These are phyloP conservation scores for Napeogenes inachia DNA, from an alignment of 2,888 invertebrate species.

Conservation along the genomic window DNA sequence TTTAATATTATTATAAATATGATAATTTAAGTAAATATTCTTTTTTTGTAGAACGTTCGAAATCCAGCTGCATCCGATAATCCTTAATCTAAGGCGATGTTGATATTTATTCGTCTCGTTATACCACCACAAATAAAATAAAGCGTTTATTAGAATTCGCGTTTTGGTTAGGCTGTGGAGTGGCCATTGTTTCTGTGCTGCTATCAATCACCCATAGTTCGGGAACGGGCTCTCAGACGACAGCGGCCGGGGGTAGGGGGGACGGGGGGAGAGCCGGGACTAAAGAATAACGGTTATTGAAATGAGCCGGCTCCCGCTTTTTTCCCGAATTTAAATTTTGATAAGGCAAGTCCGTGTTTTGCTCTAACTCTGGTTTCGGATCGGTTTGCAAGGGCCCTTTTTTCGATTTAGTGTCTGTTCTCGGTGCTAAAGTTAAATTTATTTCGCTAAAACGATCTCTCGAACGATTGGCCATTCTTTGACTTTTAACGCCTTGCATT, in stretches of 20 bases:
- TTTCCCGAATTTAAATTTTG: conserved; percentile 77
- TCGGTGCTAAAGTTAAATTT: conserved; percentile 44
- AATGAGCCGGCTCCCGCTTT: conserved; percentile 74
- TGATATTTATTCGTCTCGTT: conserved; percentile 69
- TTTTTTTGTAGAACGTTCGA: conserved; percentile 6
- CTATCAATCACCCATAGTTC: conserved; percentile 73
- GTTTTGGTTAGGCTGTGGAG: conserved; percentile 60
- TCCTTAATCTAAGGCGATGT: conserved; percentile 66
- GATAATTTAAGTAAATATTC: conserved; percentile 14
- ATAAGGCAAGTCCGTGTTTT: conserved; percentile 75
- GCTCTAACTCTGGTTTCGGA: conserved; percentile 59
- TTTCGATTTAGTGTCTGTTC: conserved; percentile 59
- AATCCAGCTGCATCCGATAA: conserved; percentile 53
- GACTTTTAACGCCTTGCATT: conserved; percentile 27
- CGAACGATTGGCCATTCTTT: conserved; percentile 22
- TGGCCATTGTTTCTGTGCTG: conserved; percentile 72
- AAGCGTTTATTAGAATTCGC: conserved; percentile 76
- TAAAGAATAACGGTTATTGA: conserved; percentile 75
- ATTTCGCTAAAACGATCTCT: conserved; percentile 32
- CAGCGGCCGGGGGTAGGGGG: conserved; percentile 35
- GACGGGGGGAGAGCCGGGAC: conserved; percentile 41
- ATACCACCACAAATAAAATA: conserved; percentile 72
- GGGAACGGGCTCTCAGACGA: conserved; percentile 39
- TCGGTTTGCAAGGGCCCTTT: conserved; percentile 64
- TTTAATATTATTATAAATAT: neutral